A percentile compares a stretch with the other conserved stretches of the same genome.
phyloP scores from a whole-genome alignment of 2,797 vertebrate genomes.

The Onychomys torridus region DNA sequence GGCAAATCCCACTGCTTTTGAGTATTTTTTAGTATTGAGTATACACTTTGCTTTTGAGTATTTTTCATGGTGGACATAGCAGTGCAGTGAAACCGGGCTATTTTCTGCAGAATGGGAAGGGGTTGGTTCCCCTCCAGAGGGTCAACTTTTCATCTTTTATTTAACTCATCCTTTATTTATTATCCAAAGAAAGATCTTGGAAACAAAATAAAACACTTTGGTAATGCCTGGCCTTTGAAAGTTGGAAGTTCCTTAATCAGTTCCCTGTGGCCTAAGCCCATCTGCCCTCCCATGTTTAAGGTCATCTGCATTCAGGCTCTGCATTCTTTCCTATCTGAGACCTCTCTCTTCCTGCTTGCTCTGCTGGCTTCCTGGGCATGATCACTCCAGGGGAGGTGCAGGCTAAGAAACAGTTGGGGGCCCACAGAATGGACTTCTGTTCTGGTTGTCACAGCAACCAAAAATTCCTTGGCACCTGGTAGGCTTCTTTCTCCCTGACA shows the following conservation, averaged over 20 bases:
- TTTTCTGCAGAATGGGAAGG: background rate
- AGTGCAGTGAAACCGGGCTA: background rate
- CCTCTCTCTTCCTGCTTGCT: background rate
- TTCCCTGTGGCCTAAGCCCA: background rate
- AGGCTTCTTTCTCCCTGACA: background rate
- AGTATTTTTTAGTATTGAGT: too few relatives aligned
- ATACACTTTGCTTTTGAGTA: background rate
- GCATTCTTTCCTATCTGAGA: background rate
- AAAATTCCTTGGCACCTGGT: background rate
- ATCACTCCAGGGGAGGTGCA: too few relatives aligned
- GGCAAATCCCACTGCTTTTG: background rate
- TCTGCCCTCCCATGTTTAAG: fast-evolving
- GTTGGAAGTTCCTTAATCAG: background rate
- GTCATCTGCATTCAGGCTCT: background rate
- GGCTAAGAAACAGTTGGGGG: background rate
- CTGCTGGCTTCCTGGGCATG: background rate
- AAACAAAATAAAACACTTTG: background rate
- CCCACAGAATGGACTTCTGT: background rate
- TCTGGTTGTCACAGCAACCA: background rate
- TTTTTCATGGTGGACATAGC: background rate
- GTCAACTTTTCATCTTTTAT: background rate
- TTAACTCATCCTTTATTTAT: background rate
- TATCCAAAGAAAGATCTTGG: background rate
- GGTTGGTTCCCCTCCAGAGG: background rate
- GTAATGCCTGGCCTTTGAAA: background rate